Percentiles rank a stretch among this genome's conserved stretches.
These are phyloP conservation scores for Belgica antarctica DNA, from an alignment of 2,888 invertebrate species.

Conservation along the genomic window DNA sequence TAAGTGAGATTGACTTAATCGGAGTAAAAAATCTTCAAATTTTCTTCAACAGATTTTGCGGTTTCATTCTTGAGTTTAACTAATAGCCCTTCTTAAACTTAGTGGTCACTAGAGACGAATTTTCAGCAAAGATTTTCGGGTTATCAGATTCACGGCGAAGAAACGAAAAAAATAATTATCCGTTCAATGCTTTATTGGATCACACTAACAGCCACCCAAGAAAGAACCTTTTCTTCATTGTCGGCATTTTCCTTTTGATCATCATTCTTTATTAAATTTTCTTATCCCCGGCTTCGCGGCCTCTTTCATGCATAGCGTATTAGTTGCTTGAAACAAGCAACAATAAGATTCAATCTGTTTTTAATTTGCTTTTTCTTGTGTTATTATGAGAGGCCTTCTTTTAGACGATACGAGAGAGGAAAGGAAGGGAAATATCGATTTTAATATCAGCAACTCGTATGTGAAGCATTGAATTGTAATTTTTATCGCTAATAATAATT, in stretches of 20 bases:
- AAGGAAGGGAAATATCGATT: constrained; percentile 19
- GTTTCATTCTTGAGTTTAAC: constrained; percentile 7
- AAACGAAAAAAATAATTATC: constrained; percentile 21
- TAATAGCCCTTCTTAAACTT: neutral
- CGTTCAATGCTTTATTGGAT: constrained; percentile 28
- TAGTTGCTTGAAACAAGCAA: too few relatives aligned
- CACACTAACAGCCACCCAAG: constrained; percentile 23
- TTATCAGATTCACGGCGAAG: neutral
- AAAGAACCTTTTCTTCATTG: constrained; percentile 26
- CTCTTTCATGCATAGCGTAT: constrained; percentile 44
- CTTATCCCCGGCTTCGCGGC: constrained; percentile 31
- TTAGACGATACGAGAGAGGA: neutral
- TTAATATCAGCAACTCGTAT: constrained; percentile 15
- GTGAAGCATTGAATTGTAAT: constrained; percentile 23
- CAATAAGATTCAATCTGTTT: constrained; percentile 44
- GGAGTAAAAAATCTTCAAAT: neutral
- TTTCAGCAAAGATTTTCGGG: constrained; percentile 13
- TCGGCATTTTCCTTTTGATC: constrained; percentile 43
- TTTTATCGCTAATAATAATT: constrained; percentile 37
- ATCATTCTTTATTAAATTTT: constrained; percentile 44
- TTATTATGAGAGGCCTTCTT: constrained; percentile 27
- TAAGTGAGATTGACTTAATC: neutral
- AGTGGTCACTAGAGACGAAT: neutral
- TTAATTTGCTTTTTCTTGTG: constrained; percentile 42
- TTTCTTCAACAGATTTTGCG: neutral